These are phyloP conservation scores for Formica exsecta DNA, from an alignment of 1,140 invertebrate genomes.

Conservation along the genomic window DNA sequence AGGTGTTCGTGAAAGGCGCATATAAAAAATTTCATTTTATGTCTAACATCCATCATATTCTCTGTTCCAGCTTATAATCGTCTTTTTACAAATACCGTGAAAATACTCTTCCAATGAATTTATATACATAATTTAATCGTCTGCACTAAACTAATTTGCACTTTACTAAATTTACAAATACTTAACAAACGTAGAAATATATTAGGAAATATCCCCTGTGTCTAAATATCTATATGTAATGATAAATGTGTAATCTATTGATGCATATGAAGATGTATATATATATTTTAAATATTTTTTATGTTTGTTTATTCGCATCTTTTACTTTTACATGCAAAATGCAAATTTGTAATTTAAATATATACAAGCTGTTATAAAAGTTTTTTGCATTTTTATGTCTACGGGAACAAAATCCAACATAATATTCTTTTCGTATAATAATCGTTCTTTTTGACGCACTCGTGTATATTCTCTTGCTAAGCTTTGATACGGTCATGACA, in stretches of 20 bases:
- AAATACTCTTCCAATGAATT: not conserved
- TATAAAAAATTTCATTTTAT: conserved; percentile 40
- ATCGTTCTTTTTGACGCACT: conserved; percentile 17
- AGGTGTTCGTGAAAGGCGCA: not conserved
- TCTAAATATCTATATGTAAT: conserved; percentile 2
- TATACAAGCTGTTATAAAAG: conserved; percentile 24
- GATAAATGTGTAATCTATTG: not conserved
- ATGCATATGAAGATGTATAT: conserved; percentile 4
- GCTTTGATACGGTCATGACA: not conserved
- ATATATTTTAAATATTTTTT: not conserved
- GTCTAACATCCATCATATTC: conserved; percentile 4
- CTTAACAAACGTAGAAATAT: conserved; percentile 1
- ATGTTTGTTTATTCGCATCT: conserved; percentile 25
- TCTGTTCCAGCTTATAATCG: not conserved
- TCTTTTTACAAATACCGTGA: not conserved
- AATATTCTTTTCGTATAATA: conserved; percentile 5
- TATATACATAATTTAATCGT: not conserved
- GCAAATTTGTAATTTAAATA: conserved; percentile 51
- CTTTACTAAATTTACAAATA: not conserved
- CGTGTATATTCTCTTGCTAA: not conserved
- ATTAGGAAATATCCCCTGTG: not conserved
- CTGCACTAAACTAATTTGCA: not conserved
- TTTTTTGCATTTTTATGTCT: conserved; percentile 46
- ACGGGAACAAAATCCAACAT: conserved; percentile 29
- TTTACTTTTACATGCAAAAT: conserved; percentile 38